A percentile compares a stretch with the other conserved stretches of the same genome.
phyloP scores from a whole-genome alignment of 2,888 invertebrate genomes.

The Rhagophthalmus giganteus region DNA sequence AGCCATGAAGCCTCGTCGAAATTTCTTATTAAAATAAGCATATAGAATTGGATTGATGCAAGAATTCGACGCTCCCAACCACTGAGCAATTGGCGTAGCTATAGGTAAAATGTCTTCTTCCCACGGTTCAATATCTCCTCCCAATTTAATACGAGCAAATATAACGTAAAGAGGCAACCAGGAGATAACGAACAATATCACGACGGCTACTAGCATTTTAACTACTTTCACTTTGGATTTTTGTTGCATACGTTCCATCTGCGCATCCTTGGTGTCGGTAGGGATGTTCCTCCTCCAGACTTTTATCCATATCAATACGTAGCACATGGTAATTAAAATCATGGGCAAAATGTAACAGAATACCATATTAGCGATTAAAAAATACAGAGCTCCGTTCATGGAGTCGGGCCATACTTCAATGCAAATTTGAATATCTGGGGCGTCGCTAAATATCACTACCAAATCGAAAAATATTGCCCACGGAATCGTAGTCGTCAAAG shows the following conservation, averaged over 20 bases:
- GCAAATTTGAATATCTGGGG: constrained; percentile 75
- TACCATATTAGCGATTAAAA: constrained; percentile 84
- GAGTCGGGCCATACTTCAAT: constrained; percentile 86
- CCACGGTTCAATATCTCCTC: constrained; percentile 73
- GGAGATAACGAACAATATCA: constrained; percentile 88
- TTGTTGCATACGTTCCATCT: constrained; percentile 90
- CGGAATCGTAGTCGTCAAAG: constrained; percentile 81
- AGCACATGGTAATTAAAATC: constrained; percentile 88
- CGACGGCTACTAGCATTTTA: constrained; percentile 92
- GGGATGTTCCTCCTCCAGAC: constrained; percentile 83
- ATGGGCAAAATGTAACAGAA: constrained; percentile 91
- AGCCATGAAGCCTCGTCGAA: constrained; percentile 85
- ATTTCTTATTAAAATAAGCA: constrained; percentile 94
- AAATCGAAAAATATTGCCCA: constrained; percentile 91
- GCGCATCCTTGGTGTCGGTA: constrained; percentile 86
- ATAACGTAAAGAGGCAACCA: constrained; percentile 92
- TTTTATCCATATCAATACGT: constrained; percentile 89
- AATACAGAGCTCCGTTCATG: constrained; percentile 80
- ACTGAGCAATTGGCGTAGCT: constrained; percentile 86
- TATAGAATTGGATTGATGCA: constrained; percentile 95
- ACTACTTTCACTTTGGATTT: constrained; percentile 94
- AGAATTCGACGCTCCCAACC: constrained; percentile 91
- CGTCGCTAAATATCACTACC: constrained; percentile 71
- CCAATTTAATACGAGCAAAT: constrained; percentile 83
- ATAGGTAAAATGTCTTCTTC: constrained; percentile 79